Conservation (phyloP, 2,797 vertebrate species). For the Poeciliopsis turneri region DNA sequence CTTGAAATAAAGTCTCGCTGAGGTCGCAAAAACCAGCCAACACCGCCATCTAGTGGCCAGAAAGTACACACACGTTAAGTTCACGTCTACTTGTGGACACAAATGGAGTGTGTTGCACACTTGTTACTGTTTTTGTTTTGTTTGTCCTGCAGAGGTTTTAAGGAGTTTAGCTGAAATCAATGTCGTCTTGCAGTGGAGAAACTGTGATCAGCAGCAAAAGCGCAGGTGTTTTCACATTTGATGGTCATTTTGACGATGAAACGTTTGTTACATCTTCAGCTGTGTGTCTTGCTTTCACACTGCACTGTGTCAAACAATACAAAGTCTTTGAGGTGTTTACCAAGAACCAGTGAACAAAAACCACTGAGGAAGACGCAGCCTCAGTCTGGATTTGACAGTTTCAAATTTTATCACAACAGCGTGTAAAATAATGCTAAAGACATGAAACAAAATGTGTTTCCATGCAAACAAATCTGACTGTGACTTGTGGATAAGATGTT, state of each 20-base stretch:
- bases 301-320: too few relatives aligned
- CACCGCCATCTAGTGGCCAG: slow-evolving; percentile 51
- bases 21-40: slow-evolving; percentile 7
- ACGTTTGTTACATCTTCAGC: too few relatives aligned
- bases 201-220: neutral
- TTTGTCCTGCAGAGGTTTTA: neutral
- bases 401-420: neutral
- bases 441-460: neutral
- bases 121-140: neutral
- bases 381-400: neutral
- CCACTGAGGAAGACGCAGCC: too few relatives aligned
- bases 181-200: neutral
- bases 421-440: neutral
- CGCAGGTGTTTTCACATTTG: too few relatives aligned
- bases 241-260: too few relatives aligned
- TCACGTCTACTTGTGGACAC: neutral
- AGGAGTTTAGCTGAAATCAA: neutral
- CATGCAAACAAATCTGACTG: neutral
- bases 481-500: neutral
- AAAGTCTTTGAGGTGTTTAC: too few relatives aligned
- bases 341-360: too few relatives aligned
- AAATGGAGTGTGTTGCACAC: neutral
- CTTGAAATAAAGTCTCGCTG: neutral
- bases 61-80: neutral
- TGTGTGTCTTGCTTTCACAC: too few relatives aligned